Conservation (phyloP, 1,140 invertebrate genomes). For the Hylaeus anthracinus region DNA sequence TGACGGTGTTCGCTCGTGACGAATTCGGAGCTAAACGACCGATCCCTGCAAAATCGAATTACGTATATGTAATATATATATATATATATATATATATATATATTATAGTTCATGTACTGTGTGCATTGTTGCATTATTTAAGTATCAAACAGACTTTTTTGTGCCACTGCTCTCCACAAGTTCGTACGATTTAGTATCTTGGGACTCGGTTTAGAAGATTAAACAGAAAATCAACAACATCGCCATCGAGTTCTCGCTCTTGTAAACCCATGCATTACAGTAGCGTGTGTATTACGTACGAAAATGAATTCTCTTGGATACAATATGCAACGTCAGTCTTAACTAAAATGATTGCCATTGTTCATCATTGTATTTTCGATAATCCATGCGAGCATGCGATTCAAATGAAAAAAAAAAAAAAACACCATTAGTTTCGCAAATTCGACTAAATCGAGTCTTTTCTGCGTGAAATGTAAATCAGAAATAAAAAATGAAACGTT, state of each 20-base stretch:
- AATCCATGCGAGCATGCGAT: slow-evolving; percentile 1
- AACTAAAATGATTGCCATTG: slow-evolving; percentile 65
- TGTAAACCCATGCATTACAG: slow-evolving; percentile 58
- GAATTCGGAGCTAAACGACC: not conserved
- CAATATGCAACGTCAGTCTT: slow-evolving; percentile 62
- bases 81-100: too few relatives aligned
- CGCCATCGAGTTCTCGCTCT: not conserved
- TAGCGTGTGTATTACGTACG: slow-evolving; percentile 25
- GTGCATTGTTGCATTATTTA: slow-evolving; percentile 29
- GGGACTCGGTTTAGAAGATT: not conserved
- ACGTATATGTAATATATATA: slow-evolving; percentile 1
- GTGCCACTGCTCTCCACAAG: not conserved
- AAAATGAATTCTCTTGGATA: slow-evolving; percentile 45
- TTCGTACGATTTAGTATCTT: slow-evolving; percentile 7
- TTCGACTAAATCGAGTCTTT: slow-evolving; percentile 19
- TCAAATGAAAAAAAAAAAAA: slow-evolving; percentile 31
- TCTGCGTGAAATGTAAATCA: slow-evolving; percentile 27
- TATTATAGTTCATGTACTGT: not conserved
- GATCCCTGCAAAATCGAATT: slow-evolving; percentile 11
- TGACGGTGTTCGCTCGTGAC: not conserved
- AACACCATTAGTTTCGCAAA: slow-evolving; percentile 24
- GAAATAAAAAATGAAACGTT: not conserved
- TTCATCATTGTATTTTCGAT: slow-evolving; percentile 11
- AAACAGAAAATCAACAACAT: not conserved
- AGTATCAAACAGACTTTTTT: slow-evolving; percentile 42